phyloP scores from a whole-genome alignment of 2,113 vertebrate species.

The Phrynocephalus versicolor region DNA sequence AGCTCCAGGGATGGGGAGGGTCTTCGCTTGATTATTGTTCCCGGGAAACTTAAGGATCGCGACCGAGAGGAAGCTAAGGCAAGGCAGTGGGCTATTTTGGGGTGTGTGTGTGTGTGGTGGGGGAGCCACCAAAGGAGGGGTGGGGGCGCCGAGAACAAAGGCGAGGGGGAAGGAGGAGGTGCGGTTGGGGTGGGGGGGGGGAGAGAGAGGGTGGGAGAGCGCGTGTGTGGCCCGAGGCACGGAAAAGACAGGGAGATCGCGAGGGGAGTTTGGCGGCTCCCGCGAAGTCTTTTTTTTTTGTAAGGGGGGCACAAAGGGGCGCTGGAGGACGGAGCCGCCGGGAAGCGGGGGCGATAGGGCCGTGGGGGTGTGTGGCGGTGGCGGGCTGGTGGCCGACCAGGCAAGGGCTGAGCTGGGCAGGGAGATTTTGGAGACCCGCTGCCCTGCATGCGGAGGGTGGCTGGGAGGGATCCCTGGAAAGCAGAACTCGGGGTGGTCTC shows the following conservation, averaged over 20 bases:
- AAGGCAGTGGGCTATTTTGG: not conserved
- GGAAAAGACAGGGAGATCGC: too few species aligned
- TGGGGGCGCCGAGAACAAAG: slow-evolving; percentile 58
- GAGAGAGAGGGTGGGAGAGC: not conserved
- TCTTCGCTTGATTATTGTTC: too few species aligned
- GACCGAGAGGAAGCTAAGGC: not conserved
- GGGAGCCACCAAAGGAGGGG: not conserved
- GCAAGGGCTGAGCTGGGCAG: too few species aligned
- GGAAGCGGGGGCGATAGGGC: not conserved
- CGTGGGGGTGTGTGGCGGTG: slow-evolving; percentile 20
- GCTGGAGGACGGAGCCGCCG: not conserved
- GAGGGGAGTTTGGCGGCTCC: not conserved
- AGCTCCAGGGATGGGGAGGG: slow-evolving; percentile 44
- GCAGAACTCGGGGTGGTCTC: slow-evolving; percentile 42
- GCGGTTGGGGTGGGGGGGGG: slow-evolving; percentile 5
- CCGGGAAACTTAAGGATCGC: not conserved
- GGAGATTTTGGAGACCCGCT: too few species aligned
- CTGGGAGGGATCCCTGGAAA: slow-evolving; percentile 68
- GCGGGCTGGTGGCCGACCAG: not conserved
- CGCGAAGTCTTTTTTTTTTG: not conserved
- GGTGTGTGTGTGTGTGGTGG: slow-evolving; percentile 5
- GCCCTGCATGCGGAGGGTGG: not conserved
- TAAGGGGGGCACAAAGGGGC: slow-evolving; percentile 50
- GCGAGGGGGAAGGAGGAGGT: slow-evolving; percentile 33
- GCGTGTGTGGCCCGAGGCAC: too few species aligned